A percentile compares a stretch with the other conserved stretches of the same genome.
phyloP scores from a whole-genome alignment of 2,113 vertebrate genomes.

The Alectura lathami region DNA sequence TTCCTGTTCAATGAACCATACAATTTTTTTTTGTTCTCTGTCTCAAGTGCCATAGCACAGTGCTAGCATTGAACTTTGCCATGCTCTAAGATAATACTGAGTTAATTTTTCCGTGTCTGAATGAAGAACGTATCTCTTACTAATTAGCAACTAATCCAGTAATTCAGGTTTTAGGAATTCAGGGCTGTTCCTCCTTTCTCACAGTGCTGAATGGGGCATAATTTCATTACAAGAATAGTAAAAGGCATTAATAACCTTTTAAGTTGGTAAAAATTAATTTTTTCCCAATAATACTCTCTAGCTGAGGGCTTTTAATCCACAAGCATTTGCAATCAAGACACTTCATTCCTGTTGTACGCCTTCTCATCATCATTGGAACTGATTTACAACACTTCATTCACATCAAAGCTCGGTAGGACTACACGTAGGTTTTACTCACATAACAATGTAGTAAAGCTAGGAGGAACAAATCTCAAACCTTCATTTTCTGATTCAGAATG shows the following conservation, averaged over 20 bases:
- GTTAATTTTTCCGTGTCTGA: neutral
- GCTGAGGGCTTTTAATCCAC: neutral
- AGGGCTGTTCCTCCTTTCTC: neutral
- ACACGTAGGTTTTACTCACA: neutral
- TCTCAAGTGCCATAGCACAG: neutral
- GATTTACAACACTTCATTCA: neutral
- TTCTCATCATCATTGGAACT: neutral
- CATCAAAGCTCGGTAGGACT: neutral
- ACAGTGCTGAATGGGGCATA: neutral
- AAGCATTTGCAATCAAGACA: neutral
- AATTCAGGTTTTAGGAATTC: constrained; percentile 3
- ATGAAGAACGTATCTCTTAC: neutral
- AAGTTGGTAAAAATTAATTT: neutral
- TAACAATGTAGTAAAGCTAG: neutral
- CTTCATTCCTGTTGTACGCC: neutral
- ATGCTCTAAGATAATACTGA: neutral
- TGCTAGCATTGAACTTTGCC: neutral
- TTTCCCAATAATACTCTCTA: neutral
- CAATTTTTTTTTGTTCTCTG: neutral
- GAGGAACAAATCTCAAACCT: neutral
- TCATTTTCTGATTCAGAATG: neutral
- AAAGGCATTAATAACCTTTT: neutral
- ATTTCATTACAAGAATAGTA: neutral
- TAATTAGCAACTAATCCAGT: neutral
- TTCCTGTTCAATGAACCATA: neutral